Conservation (phyloP, 2,113 vertebrate genomes). For the Circaetus gallicus region DNA sequence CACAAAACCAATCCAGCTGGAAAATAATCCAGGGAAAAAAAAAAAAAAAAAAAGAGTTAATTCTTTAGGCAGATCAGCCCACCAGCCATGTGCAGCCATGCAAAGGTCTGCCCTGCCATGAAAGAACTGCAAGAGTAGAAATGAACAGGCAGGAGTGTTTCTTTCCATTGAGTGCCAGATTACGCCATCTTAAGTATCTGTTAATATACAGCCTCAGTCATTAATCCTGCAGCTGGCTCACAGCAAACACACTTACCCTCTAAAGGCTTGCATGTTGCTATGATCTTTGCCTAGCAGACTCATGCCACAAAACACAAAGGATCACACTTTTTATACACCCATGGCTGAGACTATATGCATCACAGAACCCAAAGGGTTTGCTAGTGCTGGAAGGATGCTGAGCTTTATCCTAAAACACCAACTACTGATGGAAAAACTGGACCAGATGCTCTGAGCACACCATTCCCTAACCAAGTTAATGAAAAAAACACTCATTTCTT, state of each 20-base stretch:
- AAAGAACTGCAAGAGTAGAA: background rate
- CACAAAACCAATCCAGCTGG: background rate
- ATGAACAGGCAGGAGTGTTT: background rate
- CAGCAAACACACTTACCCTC: background rate
- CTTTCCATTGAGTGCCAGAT: background rate
- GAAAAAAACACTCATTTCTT: background rate
- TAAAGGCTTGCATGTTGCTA: rapidly evolving
- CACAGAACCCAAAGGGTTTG: background rate
- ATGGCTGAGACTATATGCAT: rapidly evolving
- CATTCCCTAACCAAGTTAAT: background rate
- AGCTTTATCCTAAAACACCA: background rate
- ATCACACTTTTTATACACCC: background rate
- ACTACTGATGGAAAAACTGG: background rate
- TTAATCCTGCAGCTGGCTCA: background rate
- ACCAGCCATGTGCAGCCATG: background rate
- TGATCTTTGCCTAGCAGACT: background rate
- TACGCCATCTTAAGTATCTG: background rate
- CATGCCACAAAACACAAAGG: background rate
- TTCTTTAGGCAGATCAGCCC: background rate
- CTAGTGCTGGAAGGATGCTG: rapidly evolving
- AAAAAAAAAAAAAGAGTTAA: too few species aligned
- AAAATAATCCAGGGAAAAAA: background rate
- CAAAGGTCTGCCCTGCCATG: rapidly evolving
- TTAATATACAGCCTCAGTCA: background rate
- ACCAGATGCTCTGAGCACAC: background rate